Evolutionary conservation across 2,113 vertebrate species (phyloP).

Genomic region (Pachypanchax playfairii): DNA sequence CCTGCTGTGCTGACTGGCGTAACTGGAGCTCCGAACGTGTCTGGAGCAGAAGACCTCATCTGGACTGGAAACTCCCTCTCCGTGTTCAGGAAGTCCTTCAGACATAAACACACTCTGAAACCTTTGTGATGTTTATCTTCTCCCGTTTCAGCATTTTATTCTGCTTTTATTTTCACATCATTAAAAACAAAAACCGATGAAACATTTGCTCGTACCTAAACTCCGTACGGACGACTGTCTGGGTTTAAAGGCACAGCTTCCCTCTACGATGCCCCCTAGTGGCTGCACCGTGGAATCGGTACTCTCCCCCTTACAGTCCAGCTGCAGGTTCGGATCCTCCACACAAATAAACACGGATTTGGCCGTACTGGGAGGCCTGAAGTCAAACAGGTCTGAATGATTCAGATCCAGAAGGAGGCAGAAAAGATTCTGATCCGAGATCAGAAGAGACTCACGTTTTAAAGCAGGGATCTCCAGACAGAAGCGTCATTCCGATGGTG

Average conservation of each 20-base stretch:
- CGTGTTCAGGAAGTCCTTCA: constrained; percentile 53
- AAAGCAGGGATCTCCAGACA: constrained; percentile 98
- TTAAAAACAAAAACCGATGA: no score
- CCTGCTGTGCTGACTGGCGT: constrained; percentile 67
- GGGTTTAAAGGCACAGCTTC: constrained; percentile 21
- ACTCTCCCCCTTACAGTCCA: constrained; percentile 93
- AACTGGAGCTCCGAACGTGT: constrained; percentile 64
- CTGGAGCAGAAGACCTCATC: constrained; percentile 48
- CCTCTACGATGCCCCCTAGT: constrained; percentile 58
- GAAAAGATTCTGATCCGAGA: no score
- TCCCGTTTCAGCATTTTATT: no score
- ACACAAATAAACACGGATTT: constrained; percentile 87
- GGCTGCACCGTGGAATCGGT: constrained; percentile 63
- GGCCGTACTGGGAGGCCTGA: constrained; percentile 83
- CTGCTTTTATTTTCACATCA: no score
- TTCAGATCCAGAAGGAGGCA: no score
- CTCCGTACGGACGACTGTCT: constrained; percentile 47
- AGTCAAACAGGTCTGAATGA: no score
- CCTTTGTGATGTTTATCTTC: no score
- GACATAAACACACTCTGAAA: constrained; percentile 17
- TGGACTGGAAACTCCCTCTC: constrained; percentile 19
- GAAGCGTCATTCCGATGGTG: constrained; percentile 91
- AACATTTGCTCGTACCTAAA: constrained; percentile 38
- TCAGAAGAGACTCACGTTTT: constrained; percentile 98
- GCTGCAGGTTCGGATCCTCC: constrained; percentile 89